Evolutionary conservation across 1,140 invertebrate genomes (phyloP), one percentile per base, ranked within the genome.

Genomic region (Pseudoatta argentina): DNA sequence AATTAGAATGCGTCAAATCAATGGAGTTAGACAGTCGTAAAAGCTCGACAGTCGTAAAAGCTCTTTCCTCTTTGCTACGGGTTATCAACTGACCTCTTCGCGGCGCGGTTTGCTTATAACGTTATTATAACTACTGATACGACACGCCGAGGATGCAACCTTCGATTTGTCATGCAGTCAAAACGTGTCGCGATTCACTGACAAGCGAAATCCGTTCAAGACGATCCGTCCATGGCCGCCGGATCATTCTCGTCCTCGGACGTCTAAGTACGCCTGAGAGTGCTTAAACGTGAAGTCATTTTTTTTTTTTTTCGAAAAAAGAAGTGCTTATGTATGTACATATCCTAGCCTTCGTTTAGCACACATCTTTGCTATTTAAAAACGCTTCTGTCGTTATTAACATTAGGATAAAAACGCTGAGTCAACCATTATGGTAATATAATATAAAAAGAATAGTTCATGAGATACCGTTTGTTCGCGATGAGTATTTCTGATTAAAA

Each of bases 101-200:
- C 59, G n/a, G 27, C 63, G 63, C 63, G 61, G 53, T 63, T 85
- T 76, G 64, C 75, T 88, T 39, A 64, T 69, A 63, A 86, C 44
- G 61, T 87, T 81, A 87, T 88, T 88, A 86, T 66, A 88, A 48
- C 75, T 69, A 51, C 30, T 39, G 73, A 64, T 83, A 86, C 66
- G 64, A 67, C 55, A 87, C 8, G 24, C 27, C 72, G 51, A 87
- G 75, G 44, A 81, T 73, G 48, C 73, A 88, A 88, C 87, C 87
- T 86, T 88, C 87, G 75, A 86, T 86, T 86, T 72, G 85, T 78
- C 87, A 88, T 86, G 87, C 75, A 69, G 18, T 81, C 75, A 27
- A 71, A 86, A 81, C 85, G 87, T 88, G 87, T 86, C 83, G 61
- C 78, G 63, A 69, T 71, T 61, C 55, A 77, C 57, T 14, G 21